A percentile compares a stretch with the other conserved stretches of the same genome.
Evolutionary conservation across 23 tunicate genomes (phyloP).

Genomic region (Halocynthia aurantium): DNA sequence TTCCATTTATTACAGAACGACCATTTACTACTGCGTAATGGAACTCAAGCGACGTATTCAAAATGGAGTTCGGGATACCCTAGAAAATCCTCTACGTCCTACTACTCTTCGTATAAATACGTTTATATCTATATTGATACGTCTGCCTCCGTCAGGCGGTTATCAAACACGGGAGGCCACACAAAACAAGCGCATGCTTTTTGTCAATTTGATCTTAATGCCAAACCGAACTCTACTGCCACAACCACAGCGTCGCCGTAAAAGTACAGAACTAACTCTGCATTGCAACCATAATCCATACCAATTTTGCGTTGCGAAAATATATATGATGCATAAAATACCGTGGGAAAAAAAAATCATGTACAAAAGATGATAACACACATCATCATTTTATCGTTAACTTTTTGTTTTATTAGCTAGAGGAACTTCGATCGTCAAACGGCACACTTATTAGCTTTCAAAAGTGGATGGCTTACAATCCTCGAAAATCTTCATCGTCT

Average conservation of each 20-base stretch:
- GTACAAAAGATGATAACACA: neutral
- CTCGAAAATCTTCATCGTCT: neutral
- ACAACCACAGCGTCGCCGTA: no score
- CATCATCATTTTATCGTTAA: neutral
- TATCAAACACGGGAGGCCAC: constrained; percentile 8
- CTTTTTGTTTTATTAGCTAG: neutral
- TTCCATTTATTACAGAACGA: constrained; percentile 6
- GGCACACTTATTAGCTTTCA: neutral
- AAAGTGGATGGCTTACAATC: constrained; percentile 11
- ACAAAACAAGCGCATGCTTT: constrained; percentile 17
- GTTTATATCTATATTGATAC: constrained; percentile 26
- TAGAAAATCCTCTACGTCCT: constrained; percentile 14
- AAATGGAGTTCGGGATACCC: constrained; percentile 29
- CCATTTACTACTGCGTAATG: constrained; percentile 18
- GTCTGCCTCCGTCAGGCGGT: constrained; percentile 10
- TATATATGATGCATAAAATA: no score
- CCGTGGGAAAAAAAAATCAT: no score
- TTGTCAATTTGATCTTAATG: constrained; percentile 7
- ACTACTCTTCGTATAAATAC: constrained; percentile 14
- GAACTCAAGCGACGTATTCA: constrained; percentile 9
- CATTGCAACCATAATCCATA: no score
- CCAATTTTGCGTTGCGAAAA: no score
- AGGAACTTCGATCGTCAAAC: neutral
- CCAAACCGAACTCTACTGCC: neutral
- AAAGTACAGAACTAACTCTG: no score